phyloP scores from a whole-genome alignment of 2,888 invertebrate genomes.

The Euzetes globulus region DNA sequence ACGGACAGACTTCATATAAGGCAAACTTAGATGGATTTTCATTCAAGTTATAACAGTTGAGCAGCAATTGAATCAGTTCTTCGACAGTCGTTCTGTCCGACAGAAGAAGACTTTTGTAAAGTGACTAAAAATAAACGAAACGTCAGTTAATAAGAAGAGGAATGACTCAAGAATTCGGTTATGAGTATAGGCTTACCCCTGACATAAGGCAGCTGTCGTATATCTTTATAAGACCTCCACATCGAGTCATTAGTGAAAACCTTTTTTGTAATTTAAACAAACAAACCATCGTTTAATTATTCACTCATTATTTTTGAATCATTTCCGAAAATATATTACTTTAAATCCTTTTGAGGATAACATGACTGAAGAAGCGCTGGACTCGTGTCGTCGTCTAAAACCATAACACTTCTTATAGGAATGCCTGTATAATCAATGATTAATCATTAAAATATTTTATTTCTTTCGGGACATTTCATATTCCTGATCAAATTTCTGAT shows the following conservation, averaged over 20 bases:
- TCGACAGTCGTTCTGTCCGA: slow-evolving; percentile 82
- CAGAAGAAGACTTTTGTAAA: slow-evolving; percentile 82
- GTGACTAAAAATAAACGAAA: slow-evolving; percentile 55
- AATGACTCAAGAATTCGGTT: not conserved
- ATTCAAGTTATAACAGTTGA: slow-evolving; percentile 73
- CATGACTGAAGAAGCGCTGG: slow-evolving; percentile 87
- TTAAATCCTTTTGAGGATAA: slow-evolving; percentile 86
- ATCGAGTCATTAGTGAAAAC: slow-evolving; percentile 76
- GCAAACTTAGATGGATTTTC: slow-evolving; percentile 80
- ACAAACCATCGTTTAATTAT: not conserved
- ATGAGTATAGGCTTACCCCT: slow-evolving; percentile 52
- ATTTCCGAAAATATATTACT: slow-evolving; percentile 48
- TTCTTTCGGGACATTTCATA: not conserved
- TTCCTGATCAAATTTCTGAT: not conserved
- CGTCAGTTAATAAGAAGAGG: not conserved
- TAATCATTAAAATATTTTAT: not conserved
- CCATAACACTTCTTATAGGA: slow-evolving; percentile 64
- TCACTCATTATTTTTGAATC: too few species aligned
- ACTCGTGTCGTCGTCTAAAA: slow-evolving; percentile 76
- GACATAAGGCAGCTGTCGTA: slow-evolving; percentile 85
- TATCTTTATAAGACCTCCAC: slow-evolving; percentile 83
- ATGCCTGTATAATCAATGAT: slow-evolving; percentile 41
- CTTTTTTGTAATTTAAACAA: slow-evolving; percentile 39
- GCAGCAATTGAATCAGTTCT: slow-evolving; percentile 71
- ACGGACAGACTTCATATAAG: slow-evolving; percentile 65